A percentile compares a stretch with the other conserved stretches of the same genome.
phyloP scores from a whole-genome alignment of 1,140 invertebrate genomes.

The Antheraea pernyi region DNA sequence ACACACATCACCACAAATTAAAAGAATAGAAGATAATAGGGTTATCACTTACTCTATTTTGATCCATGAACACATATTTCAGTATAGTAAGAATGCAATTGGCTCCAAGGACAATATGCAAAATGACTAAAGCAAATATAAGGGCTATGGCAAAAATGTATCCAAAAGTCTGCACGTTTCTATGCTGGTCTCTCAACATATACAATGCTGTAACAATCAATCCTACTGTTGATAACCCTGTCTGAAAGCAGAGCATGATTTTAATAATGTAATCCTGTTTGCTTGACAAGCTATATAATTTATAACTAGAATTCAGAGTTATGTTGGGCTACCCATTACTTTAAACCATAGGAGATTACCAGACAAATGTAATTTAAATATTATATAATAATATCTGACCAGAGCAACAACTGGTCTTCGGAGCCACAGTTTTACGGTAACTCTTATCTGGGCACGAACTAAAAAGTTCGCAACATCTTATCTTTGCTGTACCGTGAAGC shows the following conservation, averaged over 20 bases:
- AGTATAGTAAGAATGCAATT: conserved; percentile 36
- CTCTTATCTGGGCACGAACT: too few species aligned
- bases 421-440: too few species aligned
- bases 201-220: conserved; percentile 54
- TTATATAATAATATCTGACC: too few species aligned
- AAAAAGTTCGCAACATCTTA: too few species aligned
- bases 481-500: too few species aligned
- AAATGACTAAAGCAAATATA: conserved; percentile 35
- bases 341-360: too few species aligned
- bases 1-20: background rate
- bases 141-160: conserved; percentile 36
- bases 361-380: too few species aligned
- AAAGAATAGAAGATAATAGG: background rate
- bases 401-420: too few species aligned
- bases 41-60: conserved; percentile 42
- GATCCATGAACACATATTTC: conserved; percentile 43
- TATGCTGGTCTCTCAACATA: conserved; percentile 38
- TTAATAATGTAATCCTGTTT: background rate
- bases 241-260: conserved; percentile 45
- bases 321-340: too few species aligned
- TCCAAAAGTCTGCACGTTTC: conserved; percentile 27
- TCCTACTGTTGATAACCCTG: conserved; percentile 51
- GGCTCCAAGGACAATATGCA: conserved; percentile 41
- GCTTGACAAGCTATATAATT: too few species aligned
- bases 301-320: too few species aligned